Percentiles rank a stretch among this genome's conserved stretches.
Evolutionary conservation across 2,113 vertebrate species (phyloP).

Genomic region (Ceratotherium simum): DNA sequence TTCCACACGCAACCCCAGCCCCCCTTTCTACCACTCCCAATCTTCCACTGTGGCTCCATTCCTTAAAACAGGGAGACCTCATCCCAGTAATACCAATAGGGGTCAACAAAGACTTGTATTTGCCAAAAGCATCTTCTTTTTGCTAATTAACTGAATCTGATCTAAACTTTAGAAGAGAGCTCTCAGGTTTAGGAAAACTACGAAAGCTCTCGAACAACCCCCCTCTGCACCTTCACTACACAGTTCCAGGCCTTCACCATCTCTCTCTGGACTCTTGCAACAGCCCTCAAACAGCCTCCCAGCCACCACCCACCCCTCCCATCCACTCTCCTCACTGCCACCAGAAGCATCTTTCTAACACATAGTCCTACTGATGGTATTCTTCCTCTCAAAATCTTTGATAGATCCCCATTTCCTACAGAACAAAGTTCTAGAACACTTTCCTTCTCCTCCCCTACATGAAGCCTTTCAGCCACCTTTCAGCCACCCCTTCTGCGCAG

Average conservation of each 20-base stretch:
- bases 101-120: background rate
- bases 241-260: background rate
- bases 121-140: constrained; percentile 10
- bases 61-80: background rate
- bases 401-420: background rate
- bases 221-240: background rate
- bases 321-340: background rate
- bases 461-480: background rate
- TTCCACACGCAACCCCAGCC: fast-evolving
- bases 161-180: background rate
- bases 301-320: too few relatives aligned
- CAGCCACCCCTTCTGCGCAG: background rate
- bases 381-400: background rate
- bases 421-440: background rate
- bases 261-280: background rate
- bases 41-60: background rate
- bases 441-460: background rate
- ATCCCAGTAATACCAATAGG: background rate
- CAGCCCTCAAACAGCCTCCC: background rate
- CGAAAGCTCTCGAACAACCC: background rate
- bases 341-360: background rate
- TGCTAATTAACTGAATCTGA: background rate
- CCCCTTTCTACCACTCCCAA: too few relatives aligned
- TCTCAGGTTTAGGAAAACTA: background rate
- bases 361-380: background rate